Evolutionary conservation across 1,140 invertebrate genomes (phyloP), one percentile per base, ranked within the genome.

Genomic region (Meloidogyne hapla): DNA sequence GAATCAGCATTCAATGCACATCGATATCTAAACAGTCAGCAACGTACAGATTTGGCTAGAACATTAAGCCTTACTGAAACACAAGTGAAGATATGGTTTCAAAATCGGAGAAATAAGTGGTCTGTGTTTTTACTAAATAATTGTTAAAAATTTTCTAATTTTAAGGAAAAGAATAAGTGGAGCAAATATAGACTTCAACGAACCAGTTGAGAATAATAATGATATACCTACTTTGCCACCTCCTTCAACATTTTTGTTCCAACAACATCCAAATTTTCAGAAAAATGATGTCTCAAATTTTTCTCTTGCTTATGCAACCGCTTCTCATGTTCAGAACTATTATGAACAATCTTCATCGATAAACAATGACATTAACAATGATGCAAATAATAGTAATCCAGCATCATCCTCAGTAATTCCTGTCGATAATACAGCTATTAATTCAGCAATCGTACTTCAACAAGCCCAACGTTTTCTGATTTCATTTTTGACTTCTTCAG

Each of bases 21-120:
- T 64, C 33, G 56, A 63, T 73, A 73, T 63, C 38, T 73, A 38
- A 73, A 10, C 56, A 28, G 13, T 6, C 71, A 73, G 56, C 71
- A 73, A 63, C 48, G 71, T 38, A 33, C 56, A 10, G 12, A 73
- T 4, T 15, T 73, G 56, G 71, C 71, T 21, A 65, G 13, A 25
- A 18, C 4, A 21, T 28, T 73, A 21, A 65, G 15, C 23, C 56
- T 73, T 28, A 73, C 71, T 61, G 71, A 73, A 23, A 73, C 71
- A 9, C 71, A 89, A 82, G 88, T 89, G 5, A 89, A 89, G 89
- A 98, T 99, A 76, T 98, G 96, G 95, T 93, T 93, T 87, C 92
- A 93, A 88, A 94, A 96, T 86, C 88, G 96, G 9, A 90, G 96
- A 63, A 98, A 99, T 88, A 98, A 98, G 88, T 73, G 71, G 71